Conservation (phyloP, 2,888 invertebrate genomes). For the Lepidocyrtinus sp. region DNA sequence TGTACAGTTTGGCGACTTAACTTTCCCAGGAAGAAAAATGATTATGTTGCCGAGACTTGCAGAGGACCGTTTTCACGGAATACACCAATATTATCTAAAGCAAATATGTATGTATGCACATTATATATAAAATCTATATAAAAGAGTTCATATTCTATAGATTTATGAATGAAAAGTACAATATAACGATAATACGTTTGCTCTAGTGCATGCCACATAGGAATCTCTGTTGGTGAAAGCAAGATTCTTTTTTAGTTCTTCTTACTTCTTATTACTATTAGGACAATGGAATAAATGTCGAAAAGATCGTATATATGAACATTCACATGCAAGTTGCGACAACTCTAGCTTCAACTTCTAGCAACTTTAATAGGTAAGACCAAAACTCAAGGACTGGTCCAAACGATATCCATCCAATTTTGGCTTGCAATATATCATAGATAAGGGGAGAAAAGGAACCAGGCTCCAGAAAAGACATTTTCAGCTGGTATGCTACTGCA, state of each 20-base stretch:
- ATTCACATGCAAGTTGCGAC: conserved; percentile 6
- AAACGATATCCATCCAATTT: conserved; percentile 7
- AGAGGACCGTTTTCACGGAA: conserved; percentile 1
- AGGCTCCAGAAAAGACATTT: conserved; percentile 6
- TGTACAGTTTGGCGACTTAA: conserved; percentile 8
- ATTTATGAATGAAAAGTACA: no score
- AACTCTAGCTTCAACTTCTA: neutral
- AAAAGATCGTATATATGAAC: no score
- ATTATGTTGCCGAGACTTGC: conserved; percentile 4
- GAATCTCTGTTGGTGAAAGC: no score
- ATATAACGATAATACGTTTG: no score
- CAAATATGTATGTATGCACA: no score
- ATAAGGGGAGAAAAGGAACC: conserved; percentile 2
- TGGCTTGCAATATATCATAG: neutral
- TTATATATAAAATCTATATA: no score
- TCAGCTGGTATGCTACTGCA: conserved; percentile 6
- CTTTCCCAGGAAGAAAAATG: conserved; percentile 3
- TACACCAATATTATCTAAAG: neutral
- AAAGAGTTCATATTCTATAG: no score
- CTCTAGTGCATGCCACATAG: no score
- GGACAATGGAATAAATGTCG: no score
- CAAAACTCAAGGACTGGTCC: neutral
- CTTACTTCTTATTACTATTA: no score
- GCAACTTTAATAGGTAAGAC: conserved; percentile 10
- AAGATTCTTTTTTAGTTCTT: no score